Evolutionary conservation across 92 coral and sea anemone species (phyloP).

Genomic region (Meandrina meandrites): DNA sequence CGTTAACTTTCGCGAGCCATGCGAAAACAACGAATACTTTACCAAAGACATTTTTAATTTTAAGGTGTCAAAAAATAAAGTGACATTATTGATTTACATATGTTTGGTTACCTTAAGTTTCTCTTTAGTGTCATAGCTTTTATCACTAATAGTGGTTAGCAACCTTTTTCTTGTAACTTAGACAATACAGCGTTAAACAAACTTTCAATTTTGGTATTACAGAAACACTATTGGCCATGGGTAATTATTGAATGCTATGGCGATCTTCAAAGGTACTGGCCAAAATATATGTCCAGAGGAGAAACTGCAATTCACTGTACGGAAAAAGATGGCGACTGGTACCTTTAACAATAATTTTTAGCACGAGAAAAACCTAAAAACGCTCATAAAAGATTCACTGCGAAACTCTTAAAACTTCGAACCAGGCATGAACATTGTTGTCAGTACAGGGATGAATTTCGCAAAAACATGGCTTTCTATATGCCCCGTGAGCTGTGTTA

Average conservation of each 20-base stretch:
- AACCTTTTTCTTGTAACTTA: neutral
- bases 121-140: neutral
- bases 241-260: neutral
- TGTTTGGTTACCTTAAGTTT: neutral
- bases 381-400: too few relatives aligned
- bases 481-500: too few relatives aligned
- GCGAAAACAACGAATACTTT: neutral
- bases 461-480: too few relatives aligned
- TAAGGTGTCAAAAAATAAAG: conserved; percentile 18
- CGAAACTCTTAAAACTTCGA: too few relatives aligned
- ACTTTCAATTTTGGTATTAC: neutral
- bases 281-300: neutral
- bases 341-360: too few relatives aligned
- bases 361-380: too few relatives aligned
- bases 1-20: neutral
- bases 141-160: neutral
- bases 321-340: too few relatives aligned
- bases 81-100: conserved; percentile 21
- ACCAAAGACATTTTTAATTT: conserved; percentile 13
- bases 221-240: too few relatives aligned
- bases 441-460: too few relatives aligned
- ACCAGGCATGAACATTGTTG: too few relatives aligned
- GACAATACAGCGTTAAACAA: neutral
- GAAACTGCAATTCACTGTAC: neutral
- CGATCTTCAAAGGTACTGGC: neutral